A percentile compares a stretch with the other conserved stretches of the same genome.
Conservation (phyloP, 2,113 vertebrate genomes). For the Dryoscopus gambensis region DNA sequence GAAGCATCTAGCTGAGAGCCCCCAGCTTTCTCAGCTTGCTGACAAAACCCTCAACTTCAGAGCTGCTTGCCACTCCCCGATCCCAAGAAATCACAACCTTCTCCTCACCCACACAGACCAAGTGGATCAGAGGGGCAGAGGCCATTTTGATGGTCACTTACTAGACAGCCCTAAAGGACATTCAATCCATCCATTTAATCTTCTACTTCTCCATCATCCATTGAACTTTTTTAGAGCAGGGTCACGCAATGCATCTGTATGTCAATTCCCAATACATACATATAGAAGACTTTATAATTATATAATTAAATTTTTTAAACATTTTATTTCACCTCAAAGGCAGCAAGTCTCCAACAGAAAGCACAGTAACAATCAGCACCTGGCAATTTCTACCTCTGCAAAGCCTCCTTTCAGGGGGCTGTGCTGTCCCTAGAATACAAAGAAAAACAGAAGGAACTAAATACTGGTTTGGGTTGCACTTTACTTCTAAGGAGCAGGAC, state of each 20-base stretch:
- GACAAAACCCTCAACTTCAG: not conserved
- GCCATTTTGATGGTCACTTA: not conserved
- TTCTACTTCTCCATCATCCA: rapidly evolving
- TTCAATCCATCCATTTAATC: not conserved
- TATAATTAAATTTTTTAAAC: not conserved
- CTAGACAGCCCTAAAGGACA: not conserved
- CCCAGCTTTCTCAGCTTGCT: not conserved
- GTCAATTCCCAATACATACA: not conserved
- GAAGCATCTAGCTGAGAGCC: not conserved
- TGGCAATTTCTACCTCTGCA: not conserved
- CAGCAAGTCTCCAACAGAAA: not conserved
- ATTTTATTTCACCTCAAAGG: not conserved
- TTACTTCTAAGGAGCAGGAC: not conserved
- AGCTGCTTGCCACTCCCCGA: not conserved
- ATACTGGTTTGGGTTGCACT: not conserved
- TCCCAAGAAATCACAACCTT: not conserved
- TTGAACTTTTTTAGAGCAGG: not conserved
- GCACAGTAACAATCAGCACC: not conserved
- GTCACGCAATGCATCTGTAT: not conserved
- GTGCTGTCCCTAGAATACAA: not conserved
- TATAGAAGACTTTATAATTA: not conserved
- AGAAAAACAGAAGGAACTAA: not conserved
- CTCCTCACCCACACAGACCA: not conserved
- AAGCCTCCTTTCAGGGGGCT: not conserved
- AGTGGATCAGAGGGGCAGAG: not conserved